Evolutionary conservation across 2,113 vertebrate species (phyloP).

Genomic region (Ardeotis arabs): DNA sequence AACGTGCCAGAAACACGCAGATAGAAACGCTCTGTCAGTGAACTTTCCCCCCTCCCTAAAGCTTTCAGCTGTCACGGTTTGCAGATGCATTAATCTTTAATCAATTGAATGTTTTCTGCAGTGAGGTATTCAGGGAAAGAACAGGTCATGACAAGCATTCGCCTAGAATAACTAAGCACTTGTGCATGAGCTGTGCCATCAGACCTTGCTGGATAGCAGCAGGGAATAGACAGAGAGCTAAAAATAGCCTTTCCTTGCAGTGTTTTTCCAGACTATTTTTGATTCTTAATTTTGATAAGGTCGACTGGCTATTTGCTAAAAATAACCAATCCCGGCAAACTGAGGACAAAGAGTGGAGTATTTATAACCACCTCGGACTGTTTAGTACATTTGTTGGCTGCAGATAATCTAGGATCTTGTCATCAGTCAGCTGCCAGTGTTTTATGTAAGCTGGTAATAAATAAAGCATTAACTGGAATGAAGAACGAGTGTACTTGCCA

Average conservation of each 20-base stretch:
- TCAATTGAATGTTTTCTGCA: constrained; percentile 71
- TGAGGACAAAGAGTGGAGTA: constrained; percentile 80
- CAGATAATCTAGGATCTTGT: constrained; percentile 43
- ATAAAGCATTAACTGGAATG: constrained; percentile 42
- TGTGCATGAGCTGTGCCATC: constrained; percentile 59
- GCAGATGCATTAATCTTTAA: constrained; percentile 81
- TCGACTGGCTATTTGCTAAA: constrained; percentile 84
- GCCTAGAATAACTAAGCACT: constrained; percentile 69
- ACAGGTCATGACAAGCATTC: constrained; percentile 51
- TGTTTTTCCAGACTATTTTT: constrained; percentile 84
- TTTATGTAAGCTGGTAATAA: constrained; percentile 67
- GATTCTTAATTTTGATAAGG: constrained; percentile 86
- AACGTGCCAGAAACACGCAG: constrained; percentile 62
- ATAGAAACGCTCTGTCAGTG: constrained; percentile 53
- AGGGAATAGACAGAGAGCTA: constrained; percentile 67
- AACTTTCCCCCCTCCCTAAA: constrained; percentile 39
- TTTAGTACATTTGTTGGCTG: constrained; percentile 54
- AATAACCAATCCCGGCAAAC: constrained; percentile 83
- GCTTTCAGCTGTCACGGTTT: constrained; percentile 65
- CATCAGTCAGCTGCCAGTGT: constrained; percentile 29
- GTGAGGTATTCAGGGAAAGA: constrained; percentile 57
- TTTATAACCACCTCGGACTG: constrained; percentile 71
- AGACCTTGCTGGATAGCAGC: constrained; percentile 68
- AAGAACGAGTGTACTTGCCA: not conserved
- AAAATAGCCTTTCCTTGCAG: constrained; percentile 77